Percentiles rank a stretch among this genome's conserved stretches.
Conservation (phyloP, 2,113 vertebrate species). For the Ovibos moschatus region DNA sequence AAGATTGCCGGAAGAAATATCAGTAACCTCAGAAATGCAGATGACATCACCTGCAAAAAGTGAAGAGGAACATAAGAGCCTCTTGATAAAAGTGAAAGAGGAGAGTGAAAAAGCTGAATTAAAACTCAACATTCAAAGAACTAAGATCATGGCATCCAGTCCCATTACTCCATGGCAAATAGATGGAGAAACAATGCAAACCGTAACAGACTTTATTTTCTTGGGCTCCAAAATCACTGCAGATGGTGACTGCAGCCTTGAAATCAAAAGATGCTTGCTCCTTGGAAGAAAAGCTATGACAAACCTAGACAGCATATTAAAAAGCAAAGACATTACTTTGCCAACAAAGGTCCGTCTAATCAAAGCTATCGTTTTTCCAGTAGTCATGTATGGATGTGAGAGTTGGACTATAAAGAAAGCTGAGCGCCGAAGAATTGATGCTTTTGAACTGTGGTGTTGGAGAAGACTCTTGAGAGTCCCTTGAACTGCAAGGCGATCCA, state of each 20-base stretch:
- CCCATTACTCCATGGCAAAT: not conserved
- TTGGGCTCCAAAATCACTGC: not conserved
- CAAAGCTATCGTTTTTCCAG: not conserved
- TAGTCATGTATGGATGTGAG: not conserved
- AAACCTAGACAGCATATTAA: not conserved
- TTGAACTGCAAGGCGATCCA: not conserved
- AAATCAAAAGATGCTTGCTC: not conserved
- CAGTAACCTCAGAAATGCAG: not conserved
- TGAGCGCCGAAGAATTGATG: rapidly evolving
- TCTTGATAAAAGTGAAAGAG: not conserved
- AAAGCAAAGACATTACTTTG: not conserved
- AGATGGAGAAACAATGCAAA: not conserved
- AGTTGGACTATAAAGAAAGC: not conserved
- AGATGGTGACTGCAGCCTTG: not conserved
- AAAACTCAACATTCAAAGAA: not conserved
- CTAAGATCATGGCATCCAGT: not conserved
- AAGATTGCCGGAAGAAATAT: not conserved
- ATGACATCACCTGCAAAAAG: not conserved
- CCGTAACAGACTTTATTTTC: not conserved
- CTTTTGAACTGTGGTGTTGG: not conserved
- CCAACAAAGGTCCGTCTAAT: not conserved
- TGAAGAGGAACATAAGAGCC: not conserved
- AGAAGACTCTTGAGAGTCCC: not conserved
- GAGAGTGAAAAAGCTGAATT: not conserved
- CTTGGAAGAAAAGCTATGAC: not conserved